Evolutionary conservation across 1,140 invertebrate species (phyloP), one percentile per base, ranked within the genome.

Genomic region (Aphidius ervi): DNA sequence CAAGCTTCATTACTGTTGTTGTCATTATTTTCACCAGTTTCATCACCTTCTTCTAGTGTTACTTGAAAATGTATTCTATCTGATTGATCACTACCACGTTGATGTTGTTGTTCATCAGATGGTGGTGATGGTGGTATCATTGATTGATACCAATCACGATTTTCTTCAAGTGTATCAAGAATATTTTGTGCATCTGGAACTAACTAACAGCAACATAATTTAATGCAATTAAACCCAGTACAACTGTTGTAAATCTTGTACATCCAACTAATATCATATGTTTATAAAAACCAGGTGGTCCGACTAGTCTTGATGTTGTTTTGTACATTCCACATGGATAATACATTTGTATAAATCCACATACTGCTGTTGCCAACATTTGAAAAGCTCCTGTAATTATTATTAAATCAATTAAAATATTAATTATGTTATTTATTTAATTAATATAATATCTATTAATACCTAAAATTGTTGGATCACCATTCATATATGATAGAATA

Each of bases 151-250:
- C 95, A 99, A 79, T 99, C 95, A 54, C 97, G 86, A 79, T 99
- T 99, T 77, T 98, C 94, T 82, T 99, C 97, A 59, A 99, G 82
- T 5, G 92, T 97, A 78, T 99, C 96, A 50, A 99, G 82, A 66
- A 99, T 99, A 55, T 97, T 92, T 79, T 98, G 95, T 8, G 96
- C 97, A 75, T 99, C 96, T 0, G 97, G 97, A 81, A 98, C 94
- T 3, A 93, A 75, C 89, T 92, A 37, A 93, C 90, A 57, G 91
- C 88, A 56, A 93, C 89, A 80, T 88, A 92, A 81, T 92, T 91
- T 45, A 93, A 80, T 7, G 91, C 88, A 46, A 92, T 82, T 63
- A 93, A 76, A 59, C 91, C 91, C 71, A 88, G 74, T 56, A 92
- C 81, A 49, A 92, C 88, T 3, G 89, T 91, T 46, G 85, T 83